Evolutionary conservation across 2,888 invertebrate genomes (phyloP), one percentile per base, ranked within the genome.

Genomic region (Brachyopa scutellaris): DNA sequence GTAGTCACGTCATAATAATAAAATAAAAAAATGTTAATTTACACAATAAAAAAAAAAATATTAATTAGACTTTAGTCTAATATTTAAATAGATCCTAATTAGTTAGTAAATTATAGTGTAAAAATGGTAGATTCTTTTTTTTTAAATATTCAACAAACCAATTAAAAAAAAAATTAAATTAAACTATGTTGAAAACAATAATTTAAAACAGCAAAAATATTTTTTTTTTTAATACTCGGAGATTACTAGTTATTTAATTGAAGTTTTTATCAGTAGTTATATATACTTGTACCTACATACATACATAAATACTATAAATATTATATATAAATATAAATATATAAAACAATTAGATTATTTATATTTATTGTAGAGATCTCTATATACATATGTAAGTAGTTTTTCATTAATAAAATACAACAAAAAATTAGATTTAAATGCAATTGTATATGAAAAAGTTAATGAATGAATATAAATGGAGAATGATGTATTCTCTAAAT

Each of bases 361-460:
- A 80, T 76, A 80, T 74, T 80, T 76, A 80, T 80, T 80, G 76
- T 80, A 76, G 80, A 80, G 69, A 76, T 70, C 36, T 76, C 49
- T 57, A 74, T 69, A 62, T 57, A n/a, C n/a, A n/a, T n/a, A n/a
- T n/a, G n/a, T n/a, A 73, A 69, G 64, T 69, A 80, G 57, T 76
- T 80, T 80, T 80, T 64, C 76, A 80, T 80, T 64, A 57, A 62
- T 13, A 62, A 31, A 45, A 31, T 9, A 55, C n/a, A n/a, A n/a
- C n/a, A 23, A 47, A 51, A 55, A 76, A 61, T 11, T 62, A 74
- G 36, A 55, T 69, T 74, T 69, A n/a, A 80, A 62, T 23, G 36
- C 45, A 74, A 73, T 66, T 79, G 78, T 61, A 51, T 66, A 67
- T 73, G 55, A 53, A 53, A 33, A 61, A 59, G 73, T 61, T 61